phyloP scores from a whole-genome alignment of 2,797 vertebrate species.

The Schizothorax lantsangensis region DNA sequence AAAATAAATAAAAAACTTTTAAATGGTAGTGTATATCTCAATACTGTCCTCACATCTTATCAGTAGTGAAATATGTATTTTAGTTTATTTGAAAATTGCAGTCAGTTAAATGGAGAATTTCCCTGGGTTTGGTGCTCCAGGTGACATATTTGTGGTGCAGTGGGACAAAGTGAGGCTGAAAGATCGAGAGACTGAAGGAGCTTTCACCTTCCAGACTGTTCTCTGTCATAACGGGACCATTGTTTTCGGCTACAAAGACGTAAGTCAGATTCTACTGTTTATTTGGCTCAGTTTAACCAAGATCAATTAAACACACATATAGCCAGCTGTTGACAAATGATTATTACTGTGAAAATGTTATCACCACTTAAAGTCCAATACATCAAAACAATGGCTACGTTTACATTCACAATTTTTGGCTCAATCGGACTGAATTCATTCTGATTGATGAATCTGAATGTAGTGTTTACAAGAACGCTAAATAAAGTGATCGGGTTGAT shows the following conservation, averaged over 20 bases:
- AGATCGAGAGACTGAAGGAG: conserved; percentile 84
- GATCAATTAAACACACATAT: neutral
- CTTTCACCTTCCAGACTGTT: conserved; percentile 92
- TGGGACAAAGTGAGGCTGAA: conserved; percentile 94
- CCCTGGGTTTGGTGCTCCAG: conserved; percentile 68
- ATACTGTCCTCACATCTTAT: neutral
- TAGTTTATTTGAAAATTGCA: neutral
- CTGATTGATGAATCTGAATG: too few species aligned
- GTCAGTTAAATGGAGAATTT: neutral
- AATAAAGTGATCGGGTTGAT: too few species aligned
- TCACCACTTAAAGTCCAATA: neutral
- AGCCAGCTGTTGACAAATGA: conserved; percentile 11
- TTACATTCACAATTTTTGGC: too few species aligned
- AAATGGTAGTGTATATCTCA: neutral
- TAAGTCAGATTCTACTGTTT: conserved; percentile 66
- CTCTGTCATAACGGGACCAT: conserved; percentile 88
- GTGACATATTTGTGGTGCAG: conserved; percentile 90
- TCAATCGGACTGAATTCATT: too few species aligned
- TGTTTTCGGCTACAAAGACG: conserved; percentile 90
- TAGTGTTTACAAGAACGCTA: too few species aligned
- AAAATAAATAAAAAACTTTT: neutral
- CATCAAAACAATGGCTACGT: too few species aligned
- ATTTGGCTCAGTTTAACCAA: neutral
- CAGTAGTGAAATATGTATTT: neutral
- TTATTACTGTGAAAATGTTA: neutral